phyloP scores from a whole-genome alignment of 1,140 invertebrate species.

The Chlorops oryzae region DNA sequence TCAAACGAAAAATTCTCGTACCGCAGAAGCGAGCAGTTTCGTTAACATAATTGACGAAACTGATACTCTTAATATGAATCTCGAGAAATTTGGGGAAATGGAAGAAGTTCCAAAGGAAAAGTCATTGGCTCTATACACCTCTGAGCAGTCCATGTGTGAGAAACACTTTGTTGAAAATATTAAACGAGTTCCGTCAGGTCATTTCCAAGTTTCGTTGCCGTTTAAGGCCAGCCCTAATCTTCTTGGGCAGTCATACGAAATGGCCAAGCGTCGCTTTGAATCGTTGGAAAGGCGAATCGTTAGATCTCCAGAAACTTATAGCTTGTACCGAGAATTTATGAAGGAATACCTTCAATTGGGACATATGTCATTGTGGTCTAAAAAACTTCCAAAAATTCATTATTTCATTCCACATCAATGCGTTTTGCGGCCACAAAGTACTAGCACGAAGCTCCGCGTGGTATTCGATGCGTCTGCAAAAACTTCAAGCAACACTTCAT shows the following conservation, averaged over 20 bases:
- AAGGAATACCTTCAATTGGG: conserved; percentile 37
- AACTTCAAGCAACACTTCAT: conserved; percentile 13
- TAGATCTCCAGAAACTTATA: conserved; percentile 17
- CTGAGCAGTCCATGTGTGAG: background rate
- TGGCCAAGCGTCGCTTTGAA: conserved; percentile 27
- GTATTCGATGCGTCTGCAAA: conserved; percentile 9
- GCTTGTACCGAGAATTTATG: conserved; percentile 23
- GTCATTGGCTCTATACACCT: no score
- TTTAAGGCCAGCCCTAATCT: conserved; percentile 18
- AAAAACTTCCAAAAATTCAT: conserved; percentile 14
- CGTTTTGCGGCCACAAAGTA: conserved; percentile 12
- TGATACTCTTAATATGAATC: background rate
- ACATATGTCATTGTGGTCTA: conserved; percentile 37
- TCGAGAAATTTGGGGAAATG: conserved; percentile 29
- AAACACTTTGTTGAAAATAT: conserved; percentile 19
- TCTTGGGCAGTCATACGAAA: conserved; percentile 30
- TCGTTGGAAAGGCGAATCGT: conserved; percentile 32
- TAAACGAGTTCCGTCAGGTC: conserved; percentile 6
- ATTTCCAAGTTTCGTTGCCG: conserved; percentile 21
- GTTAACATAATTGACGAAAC: no score
- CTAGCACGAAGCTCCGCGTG: conserved; percentile 17
- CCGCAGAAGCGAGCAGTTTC: no score
- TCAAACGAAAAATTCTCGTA: no score
- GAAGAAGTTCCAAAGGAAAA: conserved; percentile 24
- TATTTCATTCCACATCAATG: conserved; percentile 30